Base-by-base conservation (phyloP, 2,113 vertebrate species). In the Istiophorus platypterus region DNA sequence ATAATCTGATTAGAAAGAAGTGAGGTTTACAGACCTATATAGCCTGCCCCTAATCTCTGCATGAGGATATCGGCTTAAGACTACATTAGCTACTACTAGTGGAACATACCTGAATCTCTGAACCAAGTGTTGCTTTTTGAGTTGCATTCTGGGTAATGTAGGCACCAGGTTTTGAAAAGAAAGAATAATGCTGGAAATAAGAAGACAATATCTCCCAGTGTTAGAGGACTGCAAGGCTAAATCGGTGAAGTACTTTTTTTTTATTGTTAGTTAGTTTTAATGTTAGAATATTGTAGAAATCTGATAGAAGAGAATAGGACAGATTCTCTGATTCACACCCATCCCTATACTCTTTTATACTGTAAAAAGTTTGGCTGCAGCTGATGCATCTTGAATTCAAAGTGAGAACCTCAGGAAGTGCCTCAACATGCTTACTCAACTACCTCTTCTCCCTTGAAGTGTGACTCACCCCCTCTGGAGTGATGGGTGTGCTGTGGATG, bases 361-460 rank as follows among this genome's bases (percentile, higher is more conserved):
- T 68, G 27, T 37, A 42, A 58, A 76, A 62, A 74, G n/a, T 47
- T 76, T 66, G 62, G 27, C 39, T 15, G 70, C 61, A 31, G 69
- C 80, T 63, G 52, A 76, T 57, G 62, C 71, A 51, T 70, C 49
- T 70, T 78, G 68, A 87, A 85, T 89, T 81, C 52, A 80, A 80
- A 84, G 67, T n/a, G 42, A 49, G 51, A 61, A 70, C 72, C 76
- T 78, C 31, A 68, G 74, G 72, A 85, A 84, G 67, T 77, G 61
- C 41, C 52, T 56, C 3, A 4, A 49, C 39, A 39, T 78, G 37
- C 65, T 69, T 45, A 29, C 70, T 63, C 61, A 31, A 12, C 49
- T 67, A 72, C 76, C 49, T 37, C 27, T 20, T 64, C 34, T 82
- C 80, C 58, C 49, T 71, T 63, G 20, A 37, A 74, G 41, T 65